Evolutionary conservation across 2,113 vertebrate species (phyloP).

Genomic region (Psilopsiagon aymara): DNA sequence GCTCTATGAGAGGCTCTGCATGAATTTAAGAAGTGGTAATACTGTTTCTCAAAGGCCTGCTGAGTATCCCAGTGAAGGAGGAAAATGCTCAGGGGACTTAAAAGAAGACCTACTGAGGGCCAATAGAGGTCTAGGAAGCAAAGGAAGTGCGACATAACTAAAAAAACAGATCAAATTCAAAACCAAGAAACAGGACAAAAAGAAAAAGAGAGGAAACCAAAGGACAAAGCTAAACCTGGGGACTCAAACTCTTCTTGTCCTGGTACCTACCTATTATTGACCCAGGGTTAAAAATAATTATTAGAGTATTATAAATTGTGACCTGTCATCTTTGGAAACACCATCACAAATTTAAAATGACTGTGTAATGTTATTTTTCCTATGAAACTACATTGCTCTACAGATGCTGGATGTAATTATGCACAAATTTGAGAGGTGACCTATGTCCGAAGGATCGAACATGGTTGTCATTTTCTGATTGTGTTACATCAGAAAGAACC

Average conservation of each 20-base stretch:
- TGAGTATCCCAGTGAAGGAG: neutral
- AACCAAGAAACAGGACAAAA: neutral
- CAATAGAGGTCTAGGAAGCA: neutral
- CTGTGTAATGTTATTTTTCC: neutral
- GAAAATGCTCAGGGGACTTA: neutral
- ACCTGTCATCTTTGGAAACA: neutral
- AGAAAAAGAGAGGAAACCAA: neutral
- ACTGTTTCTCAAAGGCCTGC: neutral
- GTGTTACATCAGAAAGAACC: constrained; percentile 46
- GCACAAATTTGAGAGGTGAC: neutral
- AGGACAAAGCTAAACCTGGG: neutral
- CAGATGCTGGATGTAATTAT: neutral
- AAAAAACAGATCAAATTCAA: neutral
- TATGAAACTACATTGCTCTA: neutral
- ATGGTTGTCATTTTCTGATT: neutral
- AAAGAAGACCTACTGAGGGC: neutral
- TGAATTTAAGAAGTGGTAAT: neutral
- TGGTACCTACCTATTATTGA: neutral
- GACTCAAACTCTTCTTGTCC: neutral
- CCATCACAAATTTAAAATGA: neutral
- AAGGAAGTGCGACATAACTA: neutral
- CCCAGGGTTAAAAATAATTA: neutral
- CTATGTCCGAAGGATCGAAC: neutral
- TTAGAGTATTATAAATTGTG: neutral
- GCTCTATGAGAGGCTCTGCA: neutral